Evolutionary conservation across 2,888 invertebrate species (phyloP).

Genomic region (Hydroisotoma schaefferi): DNA sequence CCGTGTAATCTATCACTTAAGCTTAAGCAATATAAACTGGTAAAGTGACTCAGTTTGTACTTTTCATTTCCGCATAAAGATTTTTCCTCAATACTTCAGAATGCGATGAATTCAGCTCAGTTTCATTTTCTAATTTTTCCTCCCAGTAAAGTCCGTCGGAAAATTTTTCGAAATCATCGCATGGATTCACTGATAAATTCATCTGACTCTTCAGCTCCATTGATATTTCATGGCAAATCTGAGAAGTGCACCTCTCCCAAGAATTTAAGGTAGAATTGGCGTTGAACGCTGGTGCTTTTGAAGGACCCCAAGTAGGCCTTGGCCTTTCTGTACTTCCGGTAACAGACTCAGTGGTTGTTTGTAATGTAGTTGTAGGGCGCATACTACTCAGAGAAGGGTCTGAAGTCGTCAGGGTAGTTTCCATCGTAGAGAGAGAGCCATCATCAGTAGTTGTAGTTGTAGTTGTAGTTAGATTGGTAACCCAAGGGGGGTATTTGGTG

Average conservation of each 20-base stretch:
- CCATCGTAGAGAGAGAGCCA: background rate
- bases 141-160: too few relatives aligned
- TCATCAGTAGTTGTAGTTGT: background rate
- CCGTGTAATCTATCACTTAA: too few relatives aligned
- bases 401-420: background rate
- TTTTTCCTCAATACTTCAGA: too few relatives aligned
- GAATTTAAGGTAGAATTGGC: background rate
- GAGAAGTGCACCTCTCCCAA: conserved; percentile 21
- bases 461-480: conserved; percentile 17
- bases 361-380: conserved; percentile 18
- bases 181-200: conserved; percentile 53
- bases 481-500: conserved; percentile 14
- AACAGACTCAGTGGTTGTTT: conserved; percentile 1
- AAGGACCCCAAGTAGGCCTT: too few relatives aligned
- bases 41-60: too few relatives aligned
- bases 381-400: too few relatives aligned
- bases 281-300: too few relatives aligned
- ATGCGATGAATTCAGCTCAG: too few relatives aligned
- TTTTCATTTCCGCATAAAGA: too few relatives aligned
- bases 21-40: too few relatives aligned
- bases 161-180: too few relatives aligned
- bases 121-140: conserved; percentile 12
- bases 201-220: conserved; percentile 49
- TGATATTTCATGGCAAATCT: conserved; percentile 41
- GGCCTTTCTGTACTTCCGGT: too few relatives aligned